A percentile compares a stretch with the other conserved stretches of the same genome.
phyloP scores from a whole-genome alignment of 2,113 vertebrate genomes.

The Pteruthius melanotis region DNA sequence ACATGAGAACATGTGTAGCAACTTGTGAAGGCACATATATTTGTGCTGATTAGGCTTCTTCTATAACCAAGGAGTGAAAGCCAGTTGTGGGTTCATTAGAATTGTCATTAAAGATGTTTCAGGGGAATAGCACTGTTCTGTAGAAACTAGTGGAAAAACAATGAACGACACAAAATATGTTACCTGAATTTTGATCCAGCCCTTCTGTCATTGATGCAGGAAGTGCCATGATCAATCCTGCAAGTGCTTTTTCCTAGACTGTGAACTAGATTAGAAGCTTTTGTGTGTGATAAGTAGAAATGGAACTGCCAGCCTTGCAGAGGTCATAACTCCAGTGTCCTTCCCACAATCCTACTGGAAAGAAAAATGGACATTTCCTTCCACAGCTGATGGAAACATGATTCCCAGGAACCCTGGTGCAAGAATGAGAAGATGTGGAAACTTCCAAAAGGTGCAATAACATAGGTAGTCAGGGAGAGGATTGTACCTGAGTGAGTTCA shows the following conservation, averaged over 20 bases:
- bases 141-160: neutral
- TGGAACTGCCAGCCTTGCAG: neutral
- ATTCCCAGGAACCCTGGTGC: neutral
- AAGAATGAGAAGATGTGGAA: neutral
- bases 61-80: neutral
- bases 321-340: neutral
- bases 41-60: neutral
- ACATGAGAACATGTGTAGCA: neutral
- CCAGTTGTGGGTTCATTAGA: neutral
- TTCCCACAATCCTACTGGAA: neutral
- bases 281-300: neutral
- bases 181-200: neutral
- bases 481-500: neutral
- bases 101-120: neutral
- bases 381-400: neutral
- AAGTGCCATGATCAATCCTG: neutral
- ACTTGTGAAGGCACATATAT: neutral
- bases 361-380: neutral
- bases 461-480: neutral
- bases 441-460: neutral
- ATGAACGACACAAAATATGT: fast-evolving
- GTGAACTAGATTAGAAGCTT: neutral
- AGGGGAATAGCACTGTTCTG: neutral
- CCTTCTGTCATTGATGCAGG: neutral
- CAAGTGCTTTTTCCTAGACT: neutral